These are phyloP conservation scores for Tigriopus japonicus DNA, from an alignment of 1,140 invertebrate species.

Conservation along the genomic window DNA sequence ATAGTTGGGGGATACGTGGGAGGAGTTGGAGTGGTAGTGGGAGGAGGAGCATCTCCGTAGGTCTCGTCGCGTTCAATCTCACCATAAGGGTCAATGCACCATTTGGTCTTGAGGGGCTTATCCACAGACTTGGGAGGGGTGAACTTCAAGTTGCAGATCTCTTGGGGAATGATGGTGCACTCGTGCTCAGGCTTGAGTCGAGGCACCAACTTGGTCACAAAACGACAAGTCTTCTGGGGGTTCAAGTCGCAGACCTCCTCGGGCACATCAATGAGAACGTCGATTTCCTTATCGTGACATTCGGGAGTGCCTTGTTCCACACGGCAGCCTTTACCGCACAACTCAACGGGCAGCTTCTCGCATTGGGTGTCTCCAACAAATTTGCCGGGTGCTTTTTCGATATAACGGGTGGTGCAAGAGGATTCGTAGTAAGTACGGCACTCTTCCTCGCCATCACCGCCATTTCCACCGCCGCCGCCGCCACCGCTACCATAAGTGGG, in stretches of 20 bases:
- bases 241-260: slow-evolving; percentile 15
- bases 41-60: neutral
- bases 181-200: slow-evolving; percentile 12
- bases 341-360: slow-evolving; percentile 9
- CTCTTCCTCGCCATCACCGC: neutral
- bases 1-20: too few relatives aligned
- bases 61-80: neutral
- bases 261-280: slow-evolving; percentile 12
- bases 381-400: slow-evolving; percentile 8
- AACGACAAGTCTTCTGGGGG: slow-evolving; percentile 12
- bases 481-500: neutral
- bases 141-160: slow-evolving; percentile 11
- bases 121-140: neutral
- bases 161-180: slow-evolving; percentile 11
- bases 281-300: slow-evolving; percentile 13
- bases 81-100: slow-evolving; percentile 9
- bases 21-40: too few relatives aligned
- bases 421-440: slow-evolving; percentile 11
- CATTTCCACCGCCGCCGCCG: neutral
- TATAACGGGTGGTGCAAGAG: slow-evolving; percentile 10
- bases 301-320: slow-evolving; percentile 6
- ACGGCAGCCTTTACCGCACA: slow-evolving; percentile 10
- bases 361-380: slow-evolving; percentile 15
- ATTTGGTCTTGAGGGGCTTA: slow-evolving; percentile 11
- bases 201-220: slow-evolving; percentile 12